Conservation (phyloP, 2,113 vertebrate species). For the Helogale parvula region DNA sequence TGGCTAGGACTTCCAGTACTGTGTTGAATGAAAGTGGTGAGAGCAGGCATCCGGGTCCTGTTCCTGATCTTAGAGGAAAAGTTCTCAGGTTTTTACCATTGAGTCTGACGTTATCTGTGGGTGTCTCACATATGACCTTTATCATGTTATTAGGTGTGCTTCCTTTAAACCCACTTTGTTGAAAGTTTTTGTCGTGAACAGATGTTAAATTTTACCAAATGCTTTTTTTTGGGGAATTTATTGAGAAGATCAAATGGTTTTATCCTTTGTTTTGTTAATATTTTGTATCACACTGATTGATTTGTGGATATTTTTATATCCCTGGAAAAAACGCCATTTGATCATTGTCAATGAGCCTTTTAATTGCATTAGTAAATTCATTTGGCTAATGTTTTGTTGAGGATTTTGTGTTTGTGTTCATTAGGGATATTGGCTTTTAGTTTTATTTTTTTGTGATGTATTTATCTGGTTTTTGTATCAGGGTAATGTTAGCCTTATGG, state of each 20-base stretch:
- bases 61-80: too few species aligned
- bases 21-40: too few species aligned
- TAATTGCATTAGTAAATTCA: not conserved
- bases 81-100: too few species aligned
- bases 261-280: not conserved
- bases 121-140: not conserved
- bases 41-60: too few species aligned
- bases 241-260: not conserved
- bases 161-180: not conserved
- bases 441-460: not conserved
- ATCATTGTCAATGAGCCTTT: not conserved
- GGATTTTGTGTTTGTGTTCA: not conserved
- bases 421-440: not conserved
- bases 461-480: not conserved
- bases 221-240: not conserved
- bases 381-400: not conserved
- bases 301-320: not conserved
- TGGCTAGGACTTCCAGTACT: too few species aligned
- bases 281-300: not conserved
- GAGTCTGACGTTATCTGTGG: too few species aligned
- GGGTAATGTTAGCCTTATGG: not conserved
- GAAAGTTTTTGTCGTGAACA: not conserved
- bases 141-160: not conserved
- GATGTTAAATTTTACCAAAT: not conserved
- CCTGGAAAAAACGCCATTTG: not conserved